Evolutionary conservation across 2,113 vertebrate genomes (phyloP), one percentile per base, ranked within the genome.

Genomic region (Grus americana): DNA sequence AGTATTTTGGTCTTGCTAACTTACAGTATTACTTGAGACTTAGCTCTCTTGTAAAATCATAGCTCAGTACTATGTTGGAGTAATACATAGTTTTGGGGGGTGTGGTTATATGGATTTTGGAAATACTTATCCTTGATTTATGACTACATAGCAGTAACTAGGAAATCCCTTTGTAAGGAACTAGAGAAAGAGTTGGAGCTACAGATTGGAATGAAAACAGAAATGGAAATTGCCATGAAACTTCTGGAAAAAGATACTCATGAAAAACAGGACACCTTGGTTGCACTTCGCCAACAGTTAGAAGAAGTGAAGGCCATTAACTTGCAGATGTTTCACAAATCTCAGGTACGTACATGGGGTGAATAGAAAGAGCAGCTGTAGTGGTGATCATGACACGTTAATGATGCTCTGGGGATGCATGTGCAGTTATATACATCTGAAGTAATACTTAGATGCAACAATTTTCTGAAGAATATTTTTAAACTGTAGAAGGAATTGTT

Each of bases 221-320:
- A 99, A 97, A 99, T 99, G 98, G 99, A 99, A 97, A 99, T 99
- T 85, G 99, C 99, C 87, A 99, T 99, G 99, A 99, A 99, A 94
- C 97, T 99, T 40, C 97, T 99, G 78, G 99, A 99, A 96, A 99
- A 99, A 96, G 99, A 99, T 97, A 99, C 99, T 8, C 99, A 99
- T 5, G 99, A 99, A 92, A 99, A 99, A 74, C 99, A 99, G 89
- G 99, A 99, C 97, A 98, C 99, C 0, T 97, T 99, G 23, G 99
- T 98, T 2, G 99, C 99, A 5, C 98, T 99, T 79, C 98, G 99
- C 22, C 99, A 99, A 50, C 99, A 99, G 91, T 97, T 99, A 27
- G 99, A 99, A 90, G 99, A 99, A 89, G 99, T 99, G 93, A 99
- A 99, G 97, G 98, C 98, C 2, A 99, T 99, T 40, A 99, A 99